These are phyloP conservation scores for Merluccius polli DNA, from an alignment of 2,797 vertebrate genomes.

Conservation along the genomic window DNA sequence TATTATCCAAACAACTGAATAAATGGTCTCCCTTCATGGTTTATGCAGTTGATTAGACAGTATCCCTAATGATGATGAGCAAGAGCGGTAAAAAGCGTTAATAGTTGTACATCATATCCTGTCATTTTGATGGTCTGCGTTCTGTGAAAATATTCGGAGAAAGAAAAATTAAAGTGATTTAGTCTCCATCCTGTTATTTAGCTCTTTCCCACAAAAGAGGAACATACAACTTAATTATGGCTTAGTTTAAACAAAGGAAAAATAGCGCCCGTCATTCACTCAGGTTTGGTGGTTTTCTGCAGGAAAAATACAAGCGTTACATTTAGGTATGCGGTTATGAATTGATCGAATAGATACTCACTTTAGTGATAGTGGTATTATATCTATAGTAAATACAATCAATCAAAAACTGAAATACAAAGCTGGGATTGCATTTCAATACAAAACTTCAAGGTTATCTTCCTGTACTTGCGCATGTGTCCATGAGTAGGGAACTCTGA, in stretches of 20 bases:
- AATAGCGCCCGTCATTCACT: background rate
- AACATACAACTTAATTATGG: background rate
- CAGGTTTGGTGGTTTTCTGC: background rate
- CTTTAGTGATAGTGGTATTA: background rate
- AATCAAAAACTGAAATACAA: background rate
- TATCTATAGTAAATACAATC: background rate
- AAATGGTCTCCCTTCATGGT: background rate
- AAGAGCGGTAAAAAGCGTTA: background rate
- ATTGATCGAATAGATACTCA: background rate
- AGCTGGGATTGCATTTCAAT: conserved; percentile 29
- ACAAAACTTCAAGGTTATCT: conserved; percentile 19
- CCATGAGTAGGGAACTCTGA: background rate
- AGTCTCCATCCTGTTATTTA: background rate
- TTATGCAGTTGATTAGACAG: background rate
- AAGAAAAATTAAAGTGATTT: background rate
- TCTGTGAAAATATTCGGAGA: background rate
- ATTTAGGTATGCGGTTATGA: background rate
- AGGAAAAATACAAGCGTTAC: background rate
- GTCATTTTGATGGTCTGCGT: too few relatives aligned
- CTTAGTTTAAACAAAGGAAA: background rate
- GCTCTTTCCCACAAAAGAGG: background rate
- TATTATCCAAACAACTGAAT: background rate
- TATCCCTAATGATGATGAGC: background rate
- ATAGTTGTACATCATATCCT: background rate
- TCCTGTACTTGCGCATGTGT: background rate